phyloP scores from a whole-genome alignment of 1,140 invertebrate species.

The Aphelinus certus region DNA sequence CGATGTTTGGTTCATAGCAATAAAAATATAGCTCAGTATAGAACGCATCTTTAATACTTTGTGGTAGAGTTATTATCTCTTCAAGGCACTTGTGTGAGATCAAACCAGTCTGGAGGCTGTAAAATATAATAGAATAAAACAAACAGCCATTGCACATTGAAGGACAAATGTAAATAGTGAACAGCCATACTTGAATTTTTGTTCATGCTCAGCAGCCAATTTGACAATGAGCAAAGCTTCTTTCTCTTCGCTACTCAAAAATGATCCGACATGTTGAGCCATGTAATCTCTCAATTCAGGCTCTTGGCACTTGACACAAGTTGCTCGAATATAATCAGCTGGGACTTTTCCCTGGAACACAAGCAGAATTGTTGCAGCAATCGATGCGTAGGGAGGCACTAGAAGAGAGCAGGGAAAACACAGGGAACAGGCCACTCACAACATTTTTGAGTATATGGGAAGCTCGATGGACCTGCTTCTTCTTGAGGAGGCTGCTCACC shows the following conservation, averaged over 20 bases:
- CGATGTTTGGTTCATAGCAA: conserved; percentile 44
- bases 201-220: conserved; percentile 64
- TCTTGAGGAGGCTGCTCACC: conserved; percentile 70
- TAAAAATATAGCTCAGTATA: conserved; percentile 58
- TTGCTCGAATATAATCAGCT: conserved; percentile 65
- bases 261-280: conserved; percentile 67
- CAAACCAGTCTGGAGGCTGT: conserved; percentile 45
- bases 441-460: conserved; percentile 72
- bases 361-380: conserved; percentile 12
- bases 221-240: conserved; percentile 70
- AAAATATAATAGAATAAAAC: conserved; percentile 30
- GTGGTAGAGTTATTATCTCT: conserved; percentile 51
- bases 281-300: conserved; percentile 70
- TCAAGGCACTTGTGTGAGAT: conserved; percentile 51
- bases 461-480: conserved; percentile 72
- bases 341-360: conserved; percentile 64
- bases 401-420: too few species aligned
- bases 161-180: not conserved
- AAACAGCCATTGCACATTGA: too few species aligned
- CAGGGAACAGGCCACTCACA: conserved; percentile 38
- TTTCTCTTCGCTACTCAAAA: conserved; percentile 63
- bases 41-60: conserved; percentile 49
- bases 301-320: conserved; percentile 67
- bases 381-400: too few species aligned
- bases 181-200: conserved; percentile 48